Base-by-base conservation (phyloP, 2,113 vertebrate genomes). In the Mionectes macconnelli region DNA sequence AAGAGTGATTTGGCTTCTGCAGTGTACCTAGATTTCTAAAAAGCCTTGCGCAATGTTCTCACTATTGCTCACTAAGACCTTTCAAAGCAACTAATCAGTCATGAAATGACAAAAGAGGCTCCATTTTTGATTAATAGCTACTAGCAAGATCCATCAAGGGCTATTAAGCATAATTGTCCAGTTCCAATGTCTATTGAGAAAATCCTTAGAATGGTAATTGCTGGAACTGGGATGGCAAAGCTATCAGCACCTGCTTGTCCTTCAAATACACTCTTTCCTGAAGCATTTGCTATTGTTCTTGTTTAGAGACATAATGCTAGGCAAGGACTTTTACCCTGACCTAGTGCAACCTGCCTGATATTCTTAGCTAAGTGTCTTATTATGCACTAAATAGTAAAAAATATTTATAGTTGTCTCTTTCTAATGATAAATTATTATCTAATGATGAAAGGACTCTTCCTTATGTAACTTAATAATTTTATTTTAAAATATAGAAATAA, bases 1-100 rank as follows among this genome's bases (percentile, higher is more conserved):
- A 64, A 79, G n/a, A 25, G 28, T 92, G 63, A 92, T 97, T 97
- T 80, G 79, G 50, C 67, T 69, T 90, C 63, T 79, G 9, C 62
- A 39, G 31, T 27, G 37, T 91, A 87, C 78, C 84, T 94, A 77
- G 40, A 68, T 90, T 90, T 87, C 67, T 85, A 62, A 90, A 93
- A 90, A 82, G n/a, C 53, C 49, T 37, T 60, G 76, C 16, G 30
- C 33, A 40, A 64, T 39, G 31, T 78, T 35, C 60, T 94, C 37
- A 44, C 31, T 57, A 50, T 44, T 49, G 50, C 50, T 27, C 24
- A 16, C 49, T 27, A 28, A 52, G 37, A 76, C 70, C 62, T 88
- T 90, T 95, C 82, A 74, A 80, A 90, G 85, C 59, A 94, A 56
- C 78, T 90, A 79, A 94, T 91, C 87, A 88, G 88, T 93, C 70